These are phyloP conservation scores for Rhabditoides inermis DNA, from an alignment of 2,888 invertebrate genomes.

Conservation along the genomic window DNA sequence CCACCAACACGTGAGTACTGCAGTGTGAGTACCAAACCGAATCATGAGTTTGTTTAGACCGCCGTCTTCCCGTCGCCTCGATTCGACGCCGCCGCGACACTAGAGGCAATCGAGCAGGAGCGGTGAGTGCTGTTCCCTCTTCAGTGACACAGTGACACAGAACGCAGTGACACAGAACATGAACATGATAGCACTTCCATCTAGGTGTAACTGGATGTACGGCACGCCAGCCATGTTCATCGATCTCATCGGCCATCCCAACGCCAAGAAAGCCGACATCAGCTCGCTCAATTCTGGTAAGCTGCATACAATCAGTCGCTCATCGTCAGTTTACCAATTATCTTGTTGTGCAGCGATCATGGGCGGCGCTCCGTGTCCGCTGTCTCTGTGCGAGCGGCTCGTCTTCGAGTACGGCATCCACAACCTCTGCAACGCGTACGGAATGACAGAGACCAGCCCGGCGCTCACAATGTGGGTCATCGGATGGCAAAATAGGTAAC, in stretches of 20 bases:
- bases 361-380: too few relatives aligned
- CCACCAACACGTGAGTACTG: constrained; percentile 50
- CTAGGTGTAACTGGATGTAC: constrained; percentile 53
- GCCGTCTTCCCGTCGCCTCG: constrained; percentile 52
- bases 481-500: too few relatives aligned
- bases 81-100: constrained; percentile 60
- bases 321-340: background rate
- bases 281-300: constrained; percentile 49
- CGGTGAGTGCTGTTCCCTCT: constrained; percentile 57
- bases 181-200: background rate
- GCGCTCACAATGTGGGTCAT: too few relatives aligned
- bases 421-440: too few relatives aligned
- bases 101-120: constrained; percentile 64
- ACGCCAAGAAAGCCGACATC: constrained; percentile 50
- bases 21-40: constrained; percentile 13
- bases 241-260: constrained; percentile 53
- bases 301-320: background rate
- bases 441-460: constrained; percentile 61
- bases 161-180: background rate
- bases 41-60: constrained; percentile 18
- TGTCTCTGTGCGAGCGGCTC: too few relatives aligned
- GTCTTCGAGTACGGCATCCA: too few relatives aligned
- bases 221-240: constrained; percentile 58
- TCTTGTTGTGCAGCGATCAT: too few relatives aligned
- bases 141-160: background rate